phyloP scores from a whole-genome alignment of 2,113 vertebrate genomes.

The Neogale vison region DNA sequence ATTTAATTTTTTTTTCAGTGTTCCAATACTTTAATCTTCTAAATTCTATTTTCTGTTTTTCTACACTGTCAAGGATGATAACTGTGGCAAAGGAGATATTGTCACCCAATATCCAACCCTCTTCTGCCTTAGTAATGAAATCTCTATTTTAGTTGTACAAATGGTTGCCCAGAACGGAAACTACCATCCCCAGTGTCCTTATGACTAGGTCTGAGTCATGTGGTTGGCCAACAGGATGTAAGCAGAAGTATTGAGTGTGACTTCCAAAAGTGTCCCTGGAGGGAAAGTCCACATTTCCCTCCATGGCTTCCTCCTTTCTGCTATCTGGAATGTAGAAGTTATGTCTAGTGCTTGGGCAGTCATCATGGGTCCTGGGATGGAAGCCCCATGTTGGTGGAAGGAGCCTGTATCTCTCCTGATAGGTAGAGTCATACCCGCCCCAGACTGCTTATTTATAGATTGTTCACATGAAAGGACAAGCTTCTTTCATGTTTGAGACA shows the following conservation, averaged over 20 bases:
- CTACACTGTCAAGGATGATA: not conserved
- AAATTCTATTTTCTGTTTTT: not conserved
- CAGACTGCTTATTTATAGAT: not conserved
- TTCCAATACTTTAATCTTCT: not conserved
- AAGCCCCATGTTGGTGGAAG: not conserved
- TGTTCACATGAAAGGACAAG: not conserved
- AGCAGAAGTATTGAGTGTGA: not conserved
- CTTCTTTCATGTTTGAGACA: not conserved
- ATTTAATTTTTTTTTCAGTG: no score
- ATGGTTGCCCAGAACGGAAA: not conserved
- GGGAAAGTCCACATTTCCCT: not conserved
- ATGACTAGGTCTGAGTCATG: not conserved
- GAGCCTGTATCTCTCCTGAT: not conserved
- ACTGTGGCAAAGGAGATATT: not conserved
- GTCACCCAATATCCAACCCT: not conserved
- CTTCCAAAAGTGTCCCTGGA: not conserved
- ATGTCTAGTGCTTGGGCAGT: not conserved
- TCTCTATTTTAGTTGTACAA: not conserved
- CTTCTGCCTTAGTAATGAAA: not conserved
- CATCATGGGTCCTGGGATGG: not conserved
- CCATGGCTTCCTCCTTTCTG: not conserved
- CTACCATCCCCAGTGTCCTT: not conserved
- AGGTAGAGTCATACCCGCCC: no score
- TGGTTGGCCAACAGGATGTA: not conserved
- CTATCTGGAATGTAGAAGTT: not conserved